Evolutionary conservation across 2,888 invertebrate species (phyloP), one percentile per base, ranked within the genome.

Genomic region (Lordiphosa fenestrarum): DNA sequence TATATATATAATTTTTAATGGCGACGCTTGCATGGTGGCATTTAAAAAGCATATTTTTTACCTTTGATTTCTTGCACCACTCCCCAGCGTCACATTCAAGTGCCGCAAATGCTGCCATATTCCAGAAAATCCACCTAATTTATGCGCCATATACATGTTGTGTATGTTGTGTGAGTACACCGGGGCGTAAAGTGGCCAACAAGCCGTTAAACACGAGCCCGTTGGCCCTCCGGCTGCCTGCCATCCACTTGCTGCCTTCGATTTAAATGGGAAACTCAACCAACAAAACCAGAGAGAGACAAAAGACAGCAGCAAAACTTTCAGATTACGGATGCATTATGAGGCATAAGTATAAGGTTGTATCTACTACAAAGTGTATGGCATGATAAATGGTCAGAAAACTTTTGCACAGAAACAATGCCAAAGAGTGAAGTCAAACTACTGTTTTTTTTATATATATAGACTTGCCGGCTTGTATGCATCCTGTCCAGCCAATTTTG

Each of bases 141-240:
- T 33, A 30, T 13, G 25, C 13, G 12, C 4, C 7, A 25, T 13
- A 25, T 13, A 42, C 13, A 13, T 19, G 7, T 13, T 2, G 15
- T 1, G 37, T 37, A 4, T 37, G 12, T 13, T 37, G 12, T 39
- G 39, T 39, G 30, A 30, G 65, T 63, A 69, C 57, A 71, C 53
- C 61, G 65, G 66, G 66, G 73, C 85, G 73, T 75, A 80, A 78
- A 85, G 77, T 85, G 84, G 73, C 69, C 73, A 78, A 85, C 78
- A 85, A 83, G 66, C 85, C 85, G 76, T 77, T 77, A 77, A 76
- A 75, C 75, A 60, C 56, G 63, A 12, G 57, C 63, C 67, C 64
- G 56, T 52, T 53, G 58, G 51, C 47, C 23, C 23, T 23, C 6
- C 25, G 6, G 25, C 25, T 25, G 6, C 25, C 25, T 49, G 35